phyloP scores from a whole-genome alignment of 2,888 invertebrate genomes.

The Thymelicus sylvestris region DNA sequence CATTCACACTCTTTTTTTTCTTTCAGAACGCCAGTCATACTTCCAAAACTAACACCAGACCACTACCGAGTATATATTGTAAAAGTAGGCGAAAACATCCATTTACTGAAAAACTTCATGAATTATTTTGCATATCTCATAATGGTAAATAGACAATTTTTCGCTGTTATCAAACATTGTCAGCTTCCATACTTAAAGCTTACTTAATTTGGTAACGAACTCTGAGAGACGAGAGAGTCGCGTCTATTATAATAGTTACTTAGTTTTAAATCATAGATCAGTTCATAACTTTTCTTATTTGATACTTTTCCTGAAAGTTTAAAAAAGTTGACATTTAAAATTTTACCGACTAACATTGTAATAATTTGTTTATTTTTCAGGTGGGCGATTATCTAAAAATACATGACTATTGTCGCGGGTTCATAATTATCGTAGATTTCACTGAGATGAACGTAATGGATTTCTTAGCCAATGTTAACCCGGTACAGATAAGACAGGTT shows the following conservation, averaged over 20 bases:
- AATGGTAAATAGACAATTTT: conserved; percentile 47
- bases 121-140: conserved; percentile 46
- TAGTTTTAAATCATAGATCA: too few species aligned
- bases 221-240: too few species aligned
- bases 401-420: conserved; percentile 53
- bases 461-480: conserved; percentile 48
- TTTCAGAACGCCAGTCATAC: conserved; percentile 14
- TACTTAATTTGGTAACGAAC: too few species aligned
- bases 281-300: too few species aligned
- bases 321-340: too few species aligned
- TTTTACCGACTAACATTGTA: too few species aligned
- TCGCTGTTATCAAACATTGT: too few species aligned
- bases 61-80: conserved; percentile 52
- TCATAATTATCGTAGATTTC: conserved; percentile 48
- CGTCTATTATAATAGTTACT: too few species aligned
- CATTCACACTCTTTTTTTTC: neutral
- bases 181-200: too few species aligned
- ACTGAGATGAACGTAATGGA: conserved; percentile 49
- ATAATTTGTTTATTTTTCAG: conserved; percentile 35
- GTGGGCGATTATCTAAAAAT: conserved; percentile 50
- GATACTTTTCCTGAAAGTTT: too few species aligned
- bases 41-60: conserved; percentile 53
- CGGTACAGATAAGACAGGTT: conserved; percentile 48
- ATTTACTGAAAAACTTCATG: conserved; percentile 43
- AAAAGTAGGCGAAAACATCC: conserved; percentile 41